Base-by-base conservation (phyloP, 2,113 vertebrate genomes). In the Solea solea region DNA sequence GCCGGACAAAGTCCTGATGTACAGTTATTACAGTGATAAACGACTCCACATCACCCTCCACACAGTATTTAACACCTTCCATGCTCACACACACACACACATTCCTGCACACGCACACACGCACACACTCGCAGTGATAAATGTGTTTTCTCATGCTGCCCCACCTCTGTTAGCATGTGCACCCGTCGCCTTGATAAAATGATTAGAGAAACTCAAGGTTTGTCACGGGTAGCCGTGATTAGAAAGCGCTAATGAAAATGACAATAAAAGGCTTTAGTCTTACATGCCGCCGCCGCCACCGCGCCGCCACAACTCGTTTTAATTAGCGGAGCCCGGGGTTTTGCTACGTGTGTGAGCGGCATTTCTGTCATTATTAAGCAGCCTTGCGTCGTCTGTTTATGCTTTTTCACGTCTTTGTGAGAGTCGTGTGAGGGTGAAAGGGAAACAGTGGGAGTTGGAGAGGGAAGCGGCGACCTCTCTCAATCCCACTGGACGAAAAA, bases 11-110 rank as follows among this genome's bases (percentile, higher is more conserved):
- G 89, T 92, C 89, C 78, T 52, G 76, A 83, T 90, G 88, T 86
- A 76, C 87, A 90, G 87, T 92, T 92, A 90, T 93, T 88, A 90
- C 77, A 77, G 69, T 92, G 92, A 93, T 93, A 86, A 91, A 92
- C 72, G 89, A 91, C 79, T 78, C 71, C 16, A 67, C 78, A 11
- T 63, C 77, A 67, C 63, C 72, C 76, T 58, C 73, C 70, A 68
- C 84, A 72, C 76, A 63, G 74, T 85, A 65, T 69, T 83, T 80
- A 82, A 84, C 86, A 88, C 78, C 60, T 78, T 15, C 72, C 12
- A 49, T 16, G 45, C 14, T 11, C 68, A 42, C 21, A 50, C 13
- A 1, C 65, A 11, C 5, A 64, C 84, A 74, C 81, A 71, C 82
- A 84, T 58, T 66, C 54, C 40, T 25, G 25, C 61, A n/a, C 62